Conservation (phyloP, 2,888 invertebrate species). For the Cheilosia scutellata region DNA sequence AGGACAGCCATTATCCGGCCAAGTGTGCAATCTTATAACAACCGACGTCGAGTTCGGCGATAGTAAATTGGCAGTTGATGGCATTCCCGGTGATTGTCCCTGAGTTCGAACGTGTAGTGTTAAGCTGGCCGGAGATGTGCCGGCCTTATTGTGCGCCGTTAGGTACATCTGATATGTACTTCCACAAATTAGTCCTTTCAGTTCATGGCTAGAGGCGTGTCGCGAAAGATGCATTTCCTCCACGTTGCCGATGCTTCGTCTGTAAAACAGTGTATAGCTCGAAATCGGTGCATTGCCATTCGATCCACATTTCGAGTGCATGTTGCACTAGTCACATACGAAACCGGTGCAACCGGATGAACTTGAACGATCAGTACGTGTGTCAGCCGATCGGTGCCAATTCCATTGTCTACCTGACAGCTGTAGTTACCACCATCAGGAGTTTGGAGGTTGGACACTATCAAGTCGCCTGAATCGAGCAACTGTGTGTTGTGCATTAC, state of each 20-base stretch:
- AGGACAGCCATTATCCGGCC: conserved; percentile 91
- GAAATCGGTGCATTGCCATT: conserved; percentile 89
- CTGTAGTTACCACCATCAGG: conserved; percentile 89
- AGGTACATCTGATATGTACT: conserved; percentile 90
- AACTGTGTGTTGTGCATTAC: conserved; percentile 87
- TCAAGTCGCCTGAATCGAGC: conserved; percentile 87
- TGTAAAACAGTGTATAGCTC: conserved; percentile 88
- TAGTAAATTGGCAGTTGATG: conserved; percentile 87
- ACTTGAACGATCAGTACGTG: conserved; percentile 89
- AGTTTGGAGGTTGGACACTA: conserved; percentile 87
- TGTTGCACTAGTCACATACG: conserved; percentile 91
- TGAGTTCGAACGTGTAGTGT: conserved; percentile 89
- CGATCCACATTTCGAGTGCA: conserved; percentile 90
- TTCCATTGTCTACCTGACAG: conserved; percentile 88
- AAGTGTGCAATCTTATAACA: conserved; percentile 87
- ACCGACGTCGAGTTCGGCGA: conserved; percentile 90
- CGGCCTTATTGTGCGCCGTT: conserved; percentile 89
- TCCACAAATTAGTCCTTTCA: conserved; percentile 89
- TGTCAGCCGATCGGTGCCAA: conserved; percentile 88
- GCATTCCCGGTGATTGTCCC: conserved; percentile 89
- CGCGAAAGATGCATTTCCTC: conserved; percentile 88
- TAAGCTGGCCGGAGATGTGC: conserved; percentile 88
- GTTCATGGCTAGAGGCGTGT: conserved; percentile 88
- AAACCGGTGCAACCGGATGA: conserved; percentile 89
- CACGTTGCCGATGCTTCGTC: conserved; percentile 87